phyloP scores from a whole-genome alignment of 2,797 vertebrate species.

The Enteromius fasciolatus region DNA sequence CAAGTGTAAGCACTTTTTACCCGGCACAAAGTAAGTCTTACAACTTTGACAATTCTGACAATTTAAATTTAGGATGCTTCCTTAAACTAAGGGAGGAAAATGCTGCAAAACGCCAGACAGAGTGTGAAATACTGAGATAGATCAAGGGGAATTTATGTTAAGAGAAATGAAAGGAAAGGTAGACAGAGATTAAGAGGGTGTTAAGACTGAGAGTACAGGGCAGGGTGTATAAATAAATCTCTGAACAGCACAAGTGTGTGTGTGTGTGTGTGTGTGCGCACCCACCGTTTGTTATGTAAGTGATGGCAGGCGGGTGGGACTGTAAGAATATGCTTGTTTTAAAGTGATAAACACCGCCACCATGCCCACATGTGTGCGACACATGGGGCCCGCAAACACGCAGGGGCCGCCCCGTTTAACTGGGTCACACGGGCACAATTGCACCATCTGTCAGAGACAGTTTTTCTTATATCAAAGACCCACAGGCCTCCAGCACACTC shows the following conservation, averaged over 20 bases:
- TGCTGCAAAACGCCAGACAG: constrained; percentile 8
- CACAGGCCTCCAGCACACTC: constrained; percentile 41
- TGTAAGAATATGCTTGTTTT: constrained; percentile 69
- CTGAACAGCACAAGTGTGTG: neutral
- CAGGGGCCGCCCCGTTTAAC: constrained; percentile 60
- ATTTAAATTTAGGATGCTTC: neutral
- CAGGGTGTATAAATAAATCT: constrained; percentile 29
- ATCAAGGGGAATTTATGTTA: neutral
- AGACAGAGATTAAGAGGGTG: constrained; percentile 57
- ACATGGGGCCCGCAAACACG: constrained; percentile 70
- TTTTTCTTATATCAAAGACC: constrained; percentile 70
- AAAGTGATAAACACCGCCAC: constrained; percentile 70
- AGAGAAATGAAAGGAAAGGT: constrained; percentile 46
- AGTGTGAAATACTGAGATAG: constrained; percentile 9
- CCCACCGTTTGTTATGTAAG: constrained; percentile 73
- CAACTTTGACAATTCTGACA: neutral
- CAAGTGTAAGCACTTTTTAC: neutral
- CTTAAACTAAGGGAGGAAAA: constrained; percentile 12
- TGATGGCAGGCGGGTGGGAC: constrained; percentile 54
- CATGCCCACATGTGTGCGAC: constrained; percentile 74
- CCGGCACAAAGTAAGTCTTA: neutral
- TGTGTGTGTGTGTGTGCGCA: neutral
- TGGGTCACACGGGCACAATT: constrained; percentile 74
- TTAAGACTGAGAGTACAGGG: constrained; percentile 49
- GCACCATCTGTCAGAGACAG: constrained; percentile 74